Evolutionary conservation across 2,888 invertebrate species (phyloP), one percentile per base, ranked within the genome.

Genomic region (Tetragnatha montana): DNA sequence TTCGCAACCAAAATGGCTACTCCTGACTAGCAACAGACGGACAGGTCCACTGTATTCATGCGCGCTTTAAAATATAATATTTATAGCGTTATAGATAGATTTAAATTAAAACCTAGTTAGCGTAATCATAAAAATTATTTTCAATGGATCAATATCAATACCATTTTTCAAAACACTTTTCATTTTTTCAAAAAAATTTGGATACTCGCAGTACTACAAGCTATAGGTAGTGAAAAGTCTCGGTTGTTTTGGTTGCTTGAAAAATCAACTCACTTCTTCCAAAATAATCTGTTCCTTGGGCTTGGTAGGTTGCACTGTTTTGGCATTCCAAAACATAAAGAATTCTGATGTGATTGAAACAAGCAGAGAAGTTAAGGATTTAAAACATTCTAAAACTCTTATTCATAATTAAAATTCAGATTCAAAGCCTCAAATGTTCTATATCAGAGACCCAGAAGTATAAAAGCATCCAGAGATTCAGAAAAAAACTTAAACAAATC

Each of bases 1-100:
- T 95, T 95, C 95, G 94, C 94, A 94, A 95, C 94, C 95, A 95
- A 95, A 95, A 95, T 95, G 95, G 95, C 95, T 95, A 94, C 95
- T 90, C 70, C 74, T 50, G 68, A 87, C 83, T 89, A 84, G 88
- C 84, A 84, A 87, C 82, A 90, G 79, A 87, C 82, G 81, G 81
- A 73, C 69, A 71, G 49, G 78, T 75, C 73, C 49, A n/a, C 71
- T 90, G 89, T 90, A 90, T 90, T 71, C 82, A 78, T 90, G 86
- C 89, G 89, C 89, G 19, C 12, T 74, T 75, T 69, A 19, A 74
- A 84, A 69, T 21, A 14, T 49, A 10, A 7, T 50, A 22, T 82
- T 82, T 17, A 12, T 19, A 71, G 17, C 68, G 6, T 6, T 22
- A 47, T 10, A 7, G 12, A 68, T 21, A 60, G 12, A 68, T 50